Percentiles rank a stretch among this genome's conserved stretches.
phyloP scores from a whole-genome alignment of 1,140 invertebrate species.

The Arctopsyche grandis region DNA sequence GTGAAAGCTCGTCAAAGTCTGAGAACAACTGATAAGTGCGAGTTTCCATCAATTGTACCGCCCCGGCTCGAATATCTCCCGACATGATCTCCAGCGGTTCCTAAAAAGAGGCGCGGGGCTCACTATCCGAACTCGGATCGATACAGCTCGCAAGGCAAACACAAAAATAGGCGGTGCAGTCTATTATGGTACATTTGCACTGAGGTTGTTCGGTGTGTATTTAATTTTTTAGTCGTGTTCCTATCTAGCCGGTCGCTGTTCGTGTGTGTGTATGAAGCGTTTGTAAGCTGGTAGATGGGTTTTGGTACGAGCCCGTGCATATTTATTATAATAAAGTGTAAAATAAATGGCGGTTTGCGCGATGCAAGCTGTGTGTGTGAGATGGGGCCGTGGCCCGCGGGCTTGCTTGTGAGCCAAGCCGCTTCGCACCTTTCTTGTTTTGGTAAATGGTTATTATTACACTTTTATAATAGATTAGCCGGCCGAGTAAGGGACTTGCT shows the following conservation, averaged over 20 bases:
- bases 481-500: background rate
- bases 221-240: no score
- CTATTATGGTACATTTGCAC: no score
- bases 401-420: conserved; percentile 44
- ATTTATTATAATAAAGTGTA: no score
- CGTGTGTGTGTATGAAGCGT: no score
- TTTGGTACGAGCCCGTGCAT: background rate
- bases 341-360: no score
- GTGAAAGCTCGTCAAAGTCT: background rate
- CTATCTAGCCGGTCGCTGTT: no score
- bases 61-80: background rate
- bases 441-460: conserved; percentile 55
- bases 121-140: background rate
- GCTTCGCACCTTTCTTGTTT: conserved; percentile 55
- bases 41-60: background rate
- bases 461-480: conserved; percentile 55
- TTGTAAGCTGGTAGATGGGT: no score
- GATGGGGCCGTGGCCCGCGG: conserved; percentile 30
- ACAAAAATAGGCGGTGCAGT: no score
- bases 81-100: background rate
- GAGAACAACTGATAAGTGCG: background rate
- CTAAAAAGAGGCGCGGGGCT: background rate
- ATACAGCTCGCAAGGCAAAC: no score
- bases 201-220: no score
- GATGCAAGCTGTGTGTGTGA: background rate